phyloP scores from a whole-genome alignment of 2,888 invertebrate species.

The Plebejus argus region DNA sequence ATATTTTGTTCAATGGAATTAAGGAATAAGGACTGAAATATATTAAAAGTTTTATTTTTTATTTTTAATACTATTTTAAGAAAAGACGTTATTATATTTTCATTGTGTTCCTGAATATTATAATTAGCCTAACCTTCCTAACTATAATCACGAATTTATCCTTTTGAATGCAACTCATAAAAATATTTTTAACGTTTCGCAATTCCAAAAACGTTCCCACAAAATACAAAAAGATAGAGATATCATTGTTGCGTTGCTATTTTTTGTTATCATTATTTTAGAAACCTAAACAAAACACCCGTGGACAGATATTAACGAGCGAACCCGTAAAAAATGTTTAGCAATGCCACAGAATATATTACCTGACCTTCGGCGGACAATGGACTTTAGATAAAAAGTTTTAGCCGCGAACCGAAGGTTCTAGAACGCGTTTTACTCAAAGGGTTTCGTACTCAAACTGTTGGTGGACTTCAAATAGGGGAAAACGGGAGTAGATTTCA shows the following conservation, averaged over 20 bases:
- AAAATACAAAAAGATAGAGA: slow-evolving; percentile 20
- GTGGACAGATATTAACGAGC: slow-evolving; percentile 26
- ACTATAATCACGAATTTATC: background rate
- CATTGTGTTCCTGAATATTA: no score
- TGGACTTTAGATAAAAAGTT: background rate
- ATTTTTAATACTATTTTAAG: no score
- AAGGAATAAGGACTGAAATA: background rate
- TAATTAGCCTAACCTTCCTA: background rate
- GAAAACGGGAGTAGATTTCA: background rate
- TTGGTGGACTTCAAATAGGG: background rate
- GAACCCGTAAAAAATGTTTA: slow-evolving; percentile 21
- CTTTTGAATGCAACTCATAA: background rate
- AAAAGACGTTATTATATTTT: no score
- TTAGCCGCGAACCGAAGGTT: slow-evolving; percentile 12
- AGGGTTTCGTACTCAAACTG: slow-evolving; percentile 51
- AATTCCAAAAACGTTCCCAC: slow-evolving; percentile 14
- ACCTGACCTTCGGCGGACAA: slow-evolving; percentile 26
- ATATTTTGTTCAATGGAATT: background rate
- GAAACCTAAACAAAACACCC: slow-evolving; percentile 28
- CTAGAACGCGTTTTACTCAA: background rate
- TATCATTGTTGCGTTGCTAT: slow-evolving; percentile 6
- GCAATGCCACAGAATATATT: slow-evolving; percentile 26
- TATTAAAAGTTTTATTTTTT: background rate
- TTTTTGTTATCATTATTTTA: slow-evolving; percentile 27
- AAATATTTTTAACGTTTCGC: background rate